Evolutionary conservation across 2,113 vertebrate species (phyloP).

Genomic region (Microcebus lehilahytsara): DNA sequence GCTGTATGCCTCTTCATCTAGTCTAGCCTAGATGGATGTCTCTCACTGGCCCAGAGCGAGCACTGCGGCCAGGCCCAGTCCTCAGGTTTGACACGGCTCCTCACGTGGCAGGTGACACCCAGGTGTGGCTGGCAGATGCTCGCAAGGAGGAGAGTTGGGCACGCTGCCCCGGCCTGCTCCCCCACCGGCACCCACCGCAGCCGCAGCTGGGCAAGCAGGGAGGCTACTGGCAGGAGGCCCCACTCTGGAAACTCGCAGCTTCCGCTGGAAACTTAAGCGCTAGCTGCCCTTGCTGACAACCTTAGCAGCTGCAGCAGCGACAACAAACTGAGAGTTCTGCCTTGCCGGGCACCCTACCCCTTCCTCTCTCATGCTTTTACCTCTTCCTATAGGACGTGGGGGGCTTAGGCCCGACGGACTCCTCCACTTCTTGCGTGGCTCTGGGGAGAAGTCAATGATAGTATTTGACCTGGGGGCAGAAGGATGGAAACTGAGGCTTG

Average conservation of each 20-base stretch:
- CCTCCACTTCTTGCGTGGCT: not conserved
- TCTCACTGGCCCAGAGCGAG: not conserved
- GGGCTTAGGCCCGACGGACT: not conserved
- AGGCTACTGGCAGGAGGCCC: not conserved
- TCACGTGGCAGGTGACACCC: not conserved
- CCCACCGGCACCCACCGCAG: too few species aligned
- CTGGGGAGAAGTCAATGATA: not conserved
- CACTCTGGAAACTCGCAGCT: too few species aligned
- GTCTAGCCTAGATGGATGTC: too few species aligned
- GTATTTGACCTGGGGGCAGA: not conserved
- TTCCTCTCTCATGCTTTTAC: not conserved
- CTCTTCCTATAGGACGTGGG: not conserved
- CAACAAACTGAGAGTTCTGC: not conserved
- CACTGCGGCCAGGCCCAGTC: too few species aligned
- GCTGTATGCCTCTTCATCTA: not conserved
- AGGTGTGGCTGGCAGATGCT: not conserved
- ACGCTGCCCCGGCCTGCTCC: not conserved
- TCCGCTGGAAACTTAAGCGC: not conserved
- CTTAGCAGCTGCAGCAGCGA: not conserved
- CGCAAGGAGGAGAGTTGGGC: too few species aligned
- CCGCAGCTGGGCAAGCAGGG: not conserved
- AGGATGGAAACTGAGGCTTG: not conserved
- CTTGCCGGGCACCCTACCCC: too few species aligned
- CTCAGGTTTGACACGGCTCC: not conserved
- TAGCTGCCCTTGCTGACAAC: too few species aligned